Evolutionary conservation across 2,797 vertebrate species (phyloP).

Genomic region (Argya squamiceps): DNA sequence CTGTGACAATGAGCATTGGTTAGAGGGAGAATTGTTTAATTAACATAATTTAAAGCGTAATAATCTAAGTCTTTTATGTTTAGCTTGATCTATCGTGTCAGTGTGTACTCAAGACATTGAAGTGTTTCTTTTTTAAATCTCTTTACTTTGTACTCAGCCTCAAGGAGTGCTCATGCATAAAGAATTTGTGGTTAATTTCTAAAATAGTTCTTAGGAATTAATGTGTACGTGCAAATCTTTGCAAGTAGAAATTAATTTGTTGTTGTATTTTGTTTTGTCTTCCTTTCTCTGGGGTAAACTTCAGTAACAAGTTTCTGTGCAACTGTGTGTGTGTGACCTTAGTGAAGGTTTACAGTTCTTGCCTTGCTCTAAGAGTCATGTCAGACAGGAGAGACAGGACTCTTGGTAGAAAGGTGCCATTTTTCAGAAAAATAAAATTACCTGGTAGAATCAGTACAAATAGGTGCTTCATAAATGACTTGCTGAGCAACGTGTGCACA

Average conservation of each 20-base stretch:
- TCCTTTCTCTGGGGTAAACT: not conserved
- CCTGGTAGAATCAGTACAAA: not conserved
- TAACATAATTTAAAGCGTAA: constrained; percentile 1
- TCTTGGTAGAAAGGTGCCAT: not conserved
- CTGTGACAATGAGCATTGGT: not conserved
- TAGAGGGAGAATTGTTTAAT: not conserved
- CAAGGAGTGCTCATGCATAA: not conserved
- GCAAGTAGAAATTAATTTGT: not conserved
- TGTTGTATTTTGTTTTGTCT: not conserved
- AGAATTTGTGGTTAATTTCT: constrained; percentile 6
- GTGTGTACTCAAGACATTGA: not conserved
- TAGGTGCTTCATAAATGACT: not conserved
- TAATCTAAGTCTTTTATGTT: not conserved
- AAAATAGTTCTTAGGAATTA: not conserved
- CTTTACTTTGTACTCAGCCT: not conserved
- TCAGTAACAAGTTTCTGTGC: not conserved
- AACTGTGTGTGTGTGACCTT: not conserved
- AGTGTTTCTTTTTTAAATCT: not conserved
- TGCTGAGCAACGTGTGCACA: not conserved
- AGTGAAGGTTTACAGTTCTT: not conserved
- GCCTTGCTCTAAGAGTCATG: too few species aligned
- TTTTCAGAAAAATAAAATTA: not conserved
- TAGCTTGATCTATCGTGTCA: not conserved
- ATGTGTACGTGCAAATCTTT: not conserved
- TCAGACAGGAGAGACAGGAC: not conserved